Base-by-base conservation (phyloP, 1,140 invertebrate species). In the Grapholita molesta region DNA sequence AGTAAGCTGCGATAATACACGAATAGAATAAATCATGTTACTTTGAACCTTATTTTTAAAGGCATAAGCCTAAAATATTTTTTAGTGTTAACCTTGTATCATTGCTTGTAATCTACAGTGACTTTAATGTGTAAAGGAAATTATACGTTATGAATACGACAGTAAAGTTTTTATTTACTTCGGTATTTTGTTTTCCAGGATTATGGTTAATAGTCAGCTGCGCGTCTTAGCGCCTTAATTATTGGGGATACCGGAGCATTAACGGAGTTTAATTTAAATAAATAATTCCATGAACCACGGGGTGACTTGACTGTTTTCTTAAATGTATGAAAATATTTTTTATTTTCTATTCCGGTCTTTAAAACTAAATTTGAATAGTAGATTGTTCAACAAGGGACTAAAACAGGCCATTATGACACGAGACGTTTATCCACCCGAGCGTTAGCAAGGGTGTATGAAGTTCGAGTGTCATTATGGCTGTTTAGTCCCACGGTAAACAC, bases 251-350 rank as follows among this genome's bases (percentile, higher is more conserved):
- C 24, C 18, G n/a, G 15, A n/a, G 55, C 18, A 61, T 61, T 61
- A 61, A 28, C 55, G 25, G 21, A 61, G 55, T 61, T 61, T 61
- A 32, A 61, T 61, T 30, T 61, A 61, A 30, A 61, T 61, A 61
- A 61, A 61, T 61, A 61, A 61, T 28, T 61, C 8, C 15, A 28
- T 28, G 55, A 28, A 61, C 55, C 55, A 30, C 12, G 55, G 25
- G 12, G 25, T 6, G 8, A 30, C 30, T 30, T 28, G 11, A 12
- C 52, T 23, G 25, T 61, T 4, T 61, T 61, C 15, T 32, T 23
- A 25, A 61, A 28, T 32, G n/a, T 21, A 48, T 21, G 42, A 48
- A 48, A 48, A 38, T 9, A 38, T n/a, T 38, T n/a, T n/a, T 38
- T 3, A n/a, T 38, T 38, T 5, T 3, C 33, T 15, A 38, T 38